Evolutionary conservation across 2,797 vertebrate species (phyloP).

Genomic region (Brachymystax lenok): DNA sequence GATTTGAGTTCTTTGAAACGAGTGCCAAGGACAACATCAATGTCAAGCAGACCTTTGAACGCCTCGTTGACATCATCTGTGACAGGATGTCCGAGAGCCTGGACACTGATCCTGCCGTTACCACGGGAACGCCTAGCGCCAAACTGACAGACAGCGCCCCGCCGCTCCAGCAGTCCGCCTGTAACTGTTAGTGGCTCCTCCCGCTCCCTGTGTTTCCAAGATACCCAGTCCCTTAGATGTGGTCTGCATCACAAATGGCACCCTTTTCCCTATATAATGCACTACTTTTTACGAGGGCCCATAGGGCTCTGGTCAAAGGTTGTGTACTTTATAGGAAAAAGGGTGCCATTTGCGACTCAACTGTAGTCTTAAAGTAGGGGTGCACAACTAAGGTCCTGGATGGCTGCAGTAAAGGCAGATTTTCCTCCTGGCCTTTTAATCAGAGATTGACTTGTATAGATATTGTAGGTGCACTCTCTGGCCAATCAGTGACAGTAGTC

Average conservation of each 20-base stretch:
- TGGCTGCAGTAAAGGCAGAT: not conserved
- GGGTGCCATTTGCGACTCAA: not conserved
- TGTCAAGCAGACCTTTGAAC: slow-evolving; percentile 96
- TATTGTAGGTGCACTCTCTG: not conserved
- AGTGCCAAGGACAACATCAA: slow-evolving; percentile 98
- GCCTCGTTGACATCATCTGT: slow-evolving; percentile 96
- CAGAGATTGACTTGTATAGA: not conserved
- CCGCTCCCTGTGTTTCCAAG: not conserved
- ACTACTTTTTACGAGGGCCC: no score
- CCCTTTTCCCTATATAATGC: not conserved
- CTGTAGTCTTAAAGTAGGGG: not conserved
- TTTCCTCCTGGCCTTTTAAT: not conserved
- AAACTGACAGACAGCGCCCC: slow-evolving; percentile 90
- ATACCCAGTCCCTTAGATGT: not conserved
- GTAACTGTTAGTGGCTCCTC: slow-evolving; percentile 85
- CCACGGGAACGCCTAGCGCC: slow-evolving; percentile 84
- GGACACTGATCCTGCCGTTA: slow-evolving; percentile 84
- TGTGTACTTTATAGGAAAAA: not conserved
- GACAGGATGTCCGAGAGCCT: slow-evolving; percentile 97
- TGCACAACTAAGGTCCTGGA: not conserved
- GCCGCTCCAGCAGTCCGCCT: slow-evolving; percentile 86
- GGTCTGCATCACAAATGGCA: not conserved
- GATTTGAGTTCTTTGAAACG: slow-evolving; percentile 98
- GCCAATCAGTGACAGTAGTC: slow-evolving; percentile 1
- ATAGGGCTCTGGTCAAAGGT: no score